Percentiles rank a stretch among this genome's conserved stretches.
Conservation (phyloP, 1,140 invertebrate genomes). For the Coelopa frigida region DNA sequence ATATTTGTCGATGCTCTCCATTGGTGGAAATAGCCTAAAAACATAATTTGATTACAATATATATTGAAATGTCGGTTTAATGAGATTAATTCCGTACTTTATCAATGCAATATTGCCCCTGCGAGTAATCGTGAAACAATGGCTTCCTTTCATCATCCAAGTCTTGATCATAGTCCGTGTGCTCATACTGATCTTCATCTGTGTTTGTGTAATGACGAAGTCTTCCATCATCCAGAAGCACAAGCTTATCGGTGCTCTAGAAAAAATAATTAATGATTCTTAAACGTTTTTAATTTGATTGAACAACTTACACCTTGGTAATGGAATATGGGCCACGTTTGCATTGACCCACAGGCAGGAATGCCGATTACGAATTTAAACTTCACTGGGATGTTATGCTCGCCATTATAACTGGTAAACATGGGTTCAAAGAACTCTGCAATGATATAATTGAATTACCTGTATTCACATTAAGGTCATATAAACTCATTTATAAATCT, state of each 20-base stretch:
- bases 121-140: slow-evolving; percentile 61
- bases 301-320: slow-evolving; percentile 46
- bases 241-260: slow-evolving; percentile 52
- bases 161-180: slow-evolving; percentile 41
- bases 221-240: slow-evolving; percentile 59
- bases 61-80: not conserved
- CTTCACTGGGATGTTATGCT: slow-evolving; percentile 33
- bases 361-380: slow-evolving; percentile 53
- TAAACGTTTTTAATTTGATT: too few species aligned
- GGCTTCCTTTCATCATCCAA: slow-evolving; percentile 35
- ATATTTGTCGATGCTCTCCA: slow-evolving; percentile 37
- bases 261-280: not conserved
- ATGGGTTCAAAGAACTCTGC: slow-evolving; percentile 53
- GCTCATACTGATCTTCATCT: slow-evolving; percentile 42
- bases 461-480: too few species aligned
- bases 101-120: slow-evolving; percentile 71
- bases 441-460: too few species aligned
- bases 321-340: slow-evolving; percentile 66
- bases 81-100: slow-evolving; percentile 48
- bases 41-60: not conserved
- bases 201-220: slow-evolving; percentile 58
- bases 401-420: slow-evolving; percentile 55
- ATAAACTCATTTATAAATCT: too few species aligned
- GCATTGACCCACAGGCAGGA: slow-evolving; percentile 62
- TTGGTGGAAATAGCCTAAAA: slow-evolving; percentile 27